Percentiles rank a stretch among this genome's conserved stretches.
Evolutionary conservation across 2,797 vertebrate genomes (phyloP).

Genomic region (Pangasius mekongensis): DNA sequence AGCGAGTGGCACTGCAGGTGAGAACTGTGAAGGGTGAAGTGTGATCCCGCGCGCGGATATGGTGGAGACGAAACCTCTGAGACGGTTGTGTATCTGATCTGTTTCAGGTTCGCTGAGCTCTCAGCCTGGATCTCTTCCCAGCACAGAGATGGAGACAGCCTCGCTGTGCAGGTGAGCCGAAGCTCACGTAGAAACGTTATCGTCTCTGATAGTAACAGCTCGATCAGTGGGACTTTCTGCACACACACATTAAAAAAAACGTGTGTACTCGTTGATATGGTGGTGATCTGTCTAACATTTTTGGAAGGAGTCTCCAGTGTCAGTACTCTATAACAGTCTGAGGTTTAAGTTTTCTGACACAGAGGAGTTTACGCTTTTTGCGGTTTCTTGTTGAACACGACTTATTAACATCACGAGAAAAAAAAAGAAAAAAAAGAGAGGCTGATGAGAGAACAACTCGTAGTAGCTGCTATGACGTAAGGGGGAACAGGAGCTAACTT

Average conservation of each 20-base stretch:
- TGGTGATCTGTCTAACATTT: background rate
- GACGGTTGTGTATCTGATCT: background rate
- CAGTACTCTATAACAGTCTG: background rate
- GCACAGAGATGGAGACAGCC: slow-evolving; percentile 82
- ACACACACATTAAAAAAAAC: background rate
- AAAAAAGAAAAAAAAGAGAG: too few relatives aligned
- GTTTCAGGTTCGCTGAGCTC: slow-evolving; percentile 83
- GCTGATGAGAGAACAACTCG: background rate
- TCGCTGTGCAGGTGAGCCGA: slow-evolving; percentile 66
- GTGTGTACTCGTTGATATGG: background rate
- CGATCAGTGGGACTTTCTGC: background rate
- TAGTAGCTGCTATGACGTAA: background rate
- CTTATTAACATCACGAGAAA: too few relatives aligned
- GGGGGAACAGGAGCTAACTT: background rate
- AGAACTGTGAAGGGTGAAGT: background rate
- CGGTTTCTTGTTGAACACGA: too few relatives aligned
- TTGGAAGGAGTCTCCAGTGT: slow-evolving; percentile 13
- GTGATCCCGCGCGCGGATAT: too few relatives aligned
- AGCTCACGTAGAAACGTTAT: background rate
- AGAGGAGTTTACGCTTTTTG: too few relatives aligned
- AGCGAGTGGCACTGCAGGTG: slow-evolving; percentile 87
- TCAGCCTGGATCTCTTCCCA: slow-evolving; percentile 84
- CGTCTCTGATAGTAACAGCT: background rate
- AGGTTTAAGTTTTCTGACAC: too few relatives aligned
- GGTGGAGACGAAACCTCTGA: background rate